Base-by-base conservation (phyloP, 2,888 invertebrate genomes). In the Meliscaeva auricollis region DNA sequence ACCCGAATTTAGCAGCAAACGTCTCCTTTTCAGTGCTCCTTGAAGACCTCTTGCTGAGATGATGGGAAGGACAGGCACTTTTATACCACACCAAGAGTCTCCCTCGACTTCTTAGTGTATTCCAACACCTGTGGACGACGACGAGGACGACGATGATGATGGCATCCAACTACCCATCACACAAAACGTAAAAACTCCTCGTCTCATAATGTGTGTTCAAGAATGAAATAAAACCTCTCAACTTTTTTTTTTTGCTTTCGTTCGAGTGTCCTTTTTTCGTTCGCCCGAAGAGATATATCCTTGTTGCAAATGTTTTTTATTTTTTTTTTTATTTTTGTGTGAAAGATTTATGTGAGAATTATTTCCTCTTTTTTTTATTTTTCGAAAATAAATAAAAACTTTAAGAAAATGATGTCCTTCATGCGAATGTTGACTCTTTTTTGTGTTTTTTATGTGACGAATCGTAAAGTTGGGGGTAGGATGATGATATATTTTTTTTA, bases 381-480 rank as follows among this genome's bases (percentile, higher is more conserved):
- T 48, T 62, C 3, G 30, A 70, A 79, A 72, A 54, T 41, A 69
- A 78, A 46, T 26, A 52, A 76, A 85, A 80, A 46, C 32, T 64
- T 77, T 68, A 73, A 64, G 70, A 50, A 76, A 79, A 84, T 75
- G 60, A 79, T 75, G 66, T 80, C 80, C 80, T 80, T 76, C 80
- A 70, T 80, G 83, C 78, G 73, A 32, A 81, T 74, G 69, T 54
- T 52, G 38, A 11, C 38, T 44, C 6, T 50, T 5, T 50, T 50
- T 50, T 32, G 15, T 11, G 15, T 3, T 17, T 32, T 48, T 60
- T 35, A 32, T 64, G 74, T 64, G 44, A 58, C 56, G 69, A 54
- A 52, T n/a, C 56, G 69, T 44, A 48, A 35, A 48, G 64, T 52
- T 54, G 69, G 56, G 56, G 44, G 62, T 70, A 30, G 56, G 75